phyloP scores from a whole-genome alignment of 2,797 vertebrate species.

The Xerus rutilus region DNA sequence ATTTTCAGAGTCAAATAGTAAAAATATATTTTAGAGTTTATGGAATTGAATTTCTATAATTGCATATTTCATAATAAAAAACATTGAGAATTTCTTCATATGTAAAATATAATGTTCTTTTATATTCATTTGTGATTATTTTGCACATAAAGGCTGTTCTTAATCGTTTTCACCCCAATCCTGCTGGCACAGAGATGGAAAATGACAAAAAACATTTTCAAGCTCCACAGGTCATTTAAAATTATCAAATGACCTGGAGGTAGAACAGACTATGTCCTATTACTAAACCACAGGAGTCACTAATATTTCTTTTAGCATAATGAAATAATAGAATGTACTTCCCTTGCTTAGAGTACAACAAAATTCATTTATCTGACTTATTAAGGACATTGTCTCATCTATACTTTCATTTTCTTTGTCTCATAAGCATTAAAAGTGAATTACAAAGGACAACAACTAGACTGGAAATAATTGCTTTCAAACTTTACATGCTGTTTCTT shows the following conservation, averaged over 20 bases:
- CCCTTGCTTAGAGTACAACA: not conserved
- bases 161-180: conserved; percentile 47
- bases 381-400: not conserved
- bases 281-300: conserved; percentile 40
- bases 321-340: conserved; percentile 52
- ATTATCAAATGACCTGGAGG: conserved; percentile 60
- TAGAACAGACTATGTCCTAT: conserved; percentile 37
- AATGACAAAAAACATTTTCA: conserved; percentile 53
- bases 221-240: conserved; percentile 54
- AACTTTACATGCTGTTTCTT: not conserved
- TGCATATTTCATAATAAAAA: conserved; percentile 46
- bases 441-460: not conserved
- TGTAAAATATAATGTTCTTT: conserved; percentile 42
- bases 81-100: not conserved
- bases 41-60: conserved; percentile 26
- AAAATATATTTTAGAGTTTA: conserved; percentile 27
- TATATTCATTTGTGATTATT: conserved; percentile 34
- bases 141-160: not conserved
- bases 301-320: conserved; percentile 39
- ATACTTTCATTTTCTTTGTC: conserved; percentile 41
- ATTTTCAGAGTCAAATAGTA: conserved; percentile 10
- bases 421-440: not conserved
- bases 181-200: conserved; percentile 68
- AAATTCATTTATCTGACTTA: conserved; percentile 6
- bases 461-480: not conserved